Evolutionary conservation across 2,888 invertebrate species (phyloP).

Genomic region (Steromphala cineraria): DNA sequence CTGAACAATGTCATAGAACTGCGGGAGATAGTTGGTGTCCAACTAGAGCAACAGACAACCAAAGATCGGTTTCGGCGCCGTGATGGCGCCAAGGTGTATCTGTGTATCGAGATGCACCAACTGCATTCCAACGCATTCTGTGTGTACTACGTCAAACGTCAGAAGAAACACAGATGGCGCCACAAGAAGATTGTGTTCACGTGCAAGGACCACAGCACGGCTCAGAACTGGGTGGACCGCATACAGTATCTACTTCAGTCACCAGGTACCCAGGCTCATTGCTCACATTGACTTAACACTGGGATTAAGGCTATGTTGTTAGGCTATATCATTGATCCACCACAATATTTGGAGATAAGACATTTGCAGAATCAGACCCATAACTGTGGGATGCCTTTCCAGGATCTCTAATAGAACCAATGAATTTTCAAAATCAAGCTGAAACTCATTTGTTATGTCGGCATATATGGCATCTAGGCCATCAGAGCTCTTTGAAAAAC

Average conservation of each 20-base stretch:
- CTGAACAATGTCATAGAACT: conserved; percentile 32
- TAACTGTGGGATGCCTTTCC: too few species aligned
- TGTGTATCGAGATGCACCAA: conserved; percentile 60
- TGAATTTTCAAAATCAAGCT: too few species aligned
- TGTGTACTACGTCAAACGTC: conserved; percentile 58
- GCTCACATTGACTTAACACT: too few species aligned
- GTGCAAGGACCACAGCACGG: conserved; percentile 69
- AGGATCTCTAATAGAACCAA: too few species aligned
- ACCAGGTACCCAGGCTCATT: conserved; percentile 53
- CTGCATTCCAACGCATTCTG: conserved; percentile 60
- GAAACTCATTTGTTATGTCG: too few species aligned
- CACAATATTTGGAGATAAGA: too few species aligned
- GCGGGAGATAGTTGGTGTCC: conserved; percentile 42
- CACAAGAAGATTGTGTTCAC: conserved; percentile 62
- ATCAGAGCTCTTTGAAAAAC: too few species aligned
- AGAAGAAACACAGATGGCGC: conserved; percentile 67
- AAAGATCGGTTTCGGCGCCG: conserved; percentile 31
- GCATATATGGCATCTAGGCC: too few species aligned
- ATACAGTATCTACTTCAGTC: conserved; percentile 68
- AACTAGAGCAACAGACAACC: conserved; percentile 6
- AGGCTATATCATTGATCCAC: too few species aligned
- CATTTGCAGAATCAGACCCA: too few species aligned
- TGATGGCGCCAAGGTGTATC: conserved; percentile 45
- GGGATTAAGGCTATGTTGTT: too few species aligned
- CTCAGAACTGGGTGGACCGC: conserved; percentile 67